Evolutionary conservation across 64 coral and sea anemone species (phyloP).

Genomic region (Anthopleura sola): DNA sequence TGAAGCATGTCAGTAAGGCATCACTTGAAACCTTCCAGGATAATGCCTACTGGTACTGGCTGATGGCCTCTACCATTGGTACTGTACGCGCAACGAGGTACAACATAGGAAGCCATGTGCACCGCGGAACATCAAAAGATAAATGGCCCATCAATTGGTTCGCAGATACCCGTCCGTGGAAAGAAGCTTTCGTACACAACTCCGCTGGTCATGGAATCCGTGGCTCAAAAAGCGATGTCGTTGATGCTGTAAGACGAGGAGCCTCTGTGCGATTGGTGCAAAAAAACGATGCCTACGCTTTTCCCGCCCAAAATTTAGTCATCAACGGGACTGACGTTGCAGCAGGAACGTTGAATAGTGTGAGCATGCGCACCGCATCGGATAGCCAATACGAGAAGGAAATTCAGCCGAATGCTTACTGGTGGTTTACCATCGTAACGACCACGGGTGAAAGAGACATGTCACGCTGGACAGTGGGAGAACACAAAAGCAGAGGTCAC

Average conservation of each 20-base stretch:
- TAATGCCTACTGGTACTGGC: constrained; percentile 79
- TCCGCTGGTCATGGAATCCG: constrained; percentile 15
- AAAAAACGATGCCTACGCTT: constrained; percentile 56
- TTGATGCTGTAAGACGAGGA: constrained; percentile 63
- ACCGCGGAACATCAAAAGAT: constrained; percentile 25
- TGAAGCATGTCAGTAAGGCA: constrained; percentile 76
- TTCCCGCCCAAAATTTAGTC: constrained; percentile 66
- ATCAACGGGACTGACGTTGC: constrained; percentile 51
- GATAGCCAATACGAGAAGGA: constrained; percentile 46
- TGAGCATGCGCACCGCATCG: constrained; percentile 59
- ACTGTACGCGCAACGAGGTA: constrained; percentile 62
- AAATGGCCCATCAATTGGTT: constrained; percentile 64
- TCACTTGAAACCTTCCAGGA: constrained; percentile 54
- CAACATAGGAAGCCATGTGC: constrained; percentile 47
- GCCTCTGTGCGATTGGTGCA: constrained; percentile 75
- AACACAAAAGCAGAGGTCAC: constrained; percentile 60
- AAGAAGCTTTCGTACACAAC: constrained; percentile 35
- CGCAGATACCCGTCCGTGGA: constrained; percentile 63
- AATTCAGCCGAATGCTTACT: constrained; percentile 69
- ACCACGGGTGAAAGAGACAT: constrained; percentile 63
- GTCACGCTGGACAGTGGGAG: constrained; percentile 85
- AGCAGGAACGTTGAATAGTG: constrained; percentile 56
- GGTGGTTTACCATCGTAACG: constrained; percentile 84
- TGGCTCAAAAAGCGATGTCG: constrained; percentile 26
- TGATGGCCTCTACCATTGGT: constrained; percentile 82